A percentile compares a stretch with the other conserved stretches of the same genome.
These are phyloP conservation scores for Clarias fuscus DNA, from an alignment of 2,797 vertebrate species.

Conservation along the genomic window DNA sequence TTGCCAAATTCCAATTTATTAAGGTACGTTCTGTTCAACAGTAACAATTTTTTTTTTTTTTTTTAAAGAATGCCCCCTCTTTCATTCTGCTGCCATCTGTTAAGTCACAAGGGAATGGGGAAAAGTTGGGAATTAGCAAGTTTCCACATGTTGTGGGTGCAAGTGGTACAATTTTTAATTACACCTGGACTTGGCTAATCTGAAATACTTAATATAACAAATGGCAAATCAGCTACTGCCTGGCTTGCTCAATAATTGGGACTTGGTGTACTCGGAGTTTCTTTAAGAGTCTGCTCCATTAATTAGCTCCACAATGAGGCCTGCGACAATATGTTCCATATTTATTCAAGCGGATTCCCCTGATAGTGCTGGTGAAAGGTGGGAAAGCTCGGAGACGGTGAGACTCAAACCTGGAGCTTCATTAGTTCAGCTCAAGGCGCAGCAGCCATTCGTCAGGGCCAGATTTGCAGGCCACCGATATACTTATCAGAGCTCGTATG, in stretches of 20 bases:
- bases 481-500: background rate
- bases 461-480: constrained; percentile 21
- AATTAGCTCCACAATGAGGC: constrained; percentile 65
- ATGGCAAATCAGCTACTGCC: constrained; percentile 62
- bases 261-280: constrained; percentile 57
- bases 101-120: constrained; percentile 56
- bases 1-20: constrained; percentile 57
- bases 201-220: constrained; percentile 67
- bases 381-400: constrained; percentile 54
- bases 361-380: constrained; percentile 60
- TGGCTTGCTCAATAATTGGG: constrained; percentile 64
- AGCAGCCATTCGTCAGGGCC: constrained; percentile 39
- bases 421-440: constrained; percentile 50
- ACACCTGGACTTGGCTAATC: constrained; percentile 67
- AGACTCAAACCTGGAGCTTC: constrained; percentile 57
- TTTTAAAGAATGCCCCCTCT: constrained; percentile 25
- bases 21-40: constrained; percentile 44
- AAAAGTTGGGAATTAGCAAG: constrained; percentile 65
- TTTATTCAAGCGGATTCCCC: constrained; percentile 65
- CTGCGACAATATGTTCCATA: constrained; percentile 65
- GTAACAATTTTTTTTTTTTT: constrained; percentile 35
- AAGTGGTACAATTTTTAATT: constrained; percentile 66
- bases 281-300: constrained; percentile 64
- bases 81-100: constrained; percentile 59
- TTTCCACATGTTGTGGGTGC: constrained; percentile 67